Evolutionary conservation across 2,888 invertebrate species (phyloP).

Genomic region (Scelioninae gen. 1): DNA sequence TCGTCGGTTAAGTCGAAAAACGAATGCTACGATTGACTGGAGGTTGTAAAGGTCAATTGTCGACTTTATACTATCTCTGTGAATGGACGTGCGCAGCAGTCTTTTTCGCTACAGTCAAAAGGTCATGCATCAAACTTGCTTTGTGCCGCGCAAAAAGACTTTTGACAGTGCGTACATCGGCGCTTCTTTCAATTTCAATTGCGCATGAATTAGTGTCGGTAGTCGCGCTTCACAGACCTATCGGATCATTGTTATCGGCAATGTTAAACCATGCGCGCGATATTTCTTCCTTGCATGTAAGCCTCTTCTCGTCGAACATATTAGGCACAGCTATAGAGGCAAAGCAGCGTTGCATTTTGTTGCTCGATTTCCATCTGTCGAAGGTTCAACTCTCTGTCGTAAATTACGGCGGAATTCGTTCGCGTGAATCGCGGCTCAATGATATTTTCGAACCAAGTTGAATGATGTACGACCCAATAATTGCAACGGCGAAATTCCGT

Average conservation of each 20-base stretch:
- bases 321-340: slow-evolving; percentile 28
- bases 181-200: slow-evolving; percentile 43
- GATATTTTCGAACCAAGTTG: slow-evolving; percentile 25
- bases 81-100: slow-evolving; percentile 27
- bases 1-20: slow-evolving; percentile 25
- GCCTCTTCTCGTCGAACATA: slow-evolving; percentile 31
- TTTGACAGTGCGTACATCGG: slow-evolving; percentile 47
- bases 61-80: slow-evolving; percentile 23
- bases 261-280: slow-evolving; percentile 33
- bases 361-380: slow-evolving; percentile 36
- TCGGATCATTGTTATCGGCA: slow-evolving; percentile 44
- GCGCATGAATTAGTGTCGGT: slow-evolving; percentile 50
- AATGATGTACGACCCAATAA: slow-evolving; percentile 38
- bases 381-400: slow-evolving; percentile 28
- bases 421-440: slow-evolving; percentile 35
- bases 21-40: slow-evolving; percentile 36
- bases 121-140: slow-evolving; percentile 39
- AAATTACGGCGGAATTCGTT: slow-evolving; percentile 42
- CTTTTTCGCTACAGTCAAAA: slow-evolving; percentile 42
- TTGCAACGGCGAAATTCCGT: slow-evolving; percentile 9
- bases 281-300: slow-evolving; percentile 27
- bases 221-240: slow-evolving; percentile 21
- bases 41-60: slow-evolving; percentile 60
- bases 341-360: slow-evolving; percentile 15
- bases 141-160: slow-evolving; percentile 37